Evolutionary conservation across 2,888 invertebrate species (phyloP).

Genomic region (Melolontha melolontha): DNA sequence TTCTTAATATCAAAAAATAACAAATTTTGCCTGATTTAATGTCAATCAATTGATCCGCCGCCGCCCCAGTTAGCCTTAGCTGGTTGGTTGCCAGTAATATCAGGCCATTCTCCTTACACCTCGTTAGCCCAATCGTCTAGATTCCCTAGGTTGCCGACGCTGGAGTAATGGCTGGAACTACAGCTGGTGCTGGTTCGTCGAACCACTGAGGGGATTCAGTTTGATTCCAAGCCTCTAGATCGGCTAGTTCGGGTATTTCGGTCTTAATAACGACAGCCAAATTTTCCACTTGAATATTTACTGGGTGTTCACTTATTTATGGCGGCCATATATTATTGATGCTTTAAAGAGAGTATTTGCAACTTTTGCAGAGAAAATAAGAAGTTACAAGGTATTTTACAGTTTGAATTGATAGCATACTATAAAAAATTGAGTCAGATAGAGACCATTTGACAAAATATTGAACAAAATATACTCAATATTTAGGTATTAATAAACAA

Average conservation of each 20-base stretch:
- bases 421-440: too few relatives aligned
- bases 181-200: constrained; percentile 58
- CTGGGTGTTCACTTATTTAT: too few relatives aligned
- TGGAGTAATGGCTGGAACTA: constrained; percentile 59
- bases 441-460: too few relatives aligned
- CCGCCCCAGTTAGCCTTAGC: constrained; percentile 43
- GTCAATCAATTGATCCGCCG: constrained; percentile 37
- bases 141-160: constrained; percentile 58
- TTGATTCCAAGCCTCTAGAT: constrained; percentile 70
- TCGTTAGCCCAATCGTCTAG: constrained; percentile 65
- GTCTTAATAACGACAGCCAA: constrained; percentile 62
- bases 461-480: too few relatives aligned
- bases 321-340: too few relatives aligned
- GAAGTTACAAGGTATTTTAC: too few relatives aligned
- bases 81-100: constrained; percentile 56
- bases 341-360: too few relatives aligned
- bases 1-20: constrained; percentile 4
- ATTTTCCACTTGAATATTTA: too few relatives aligned
- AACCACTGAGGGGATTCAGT: constrained; percentile 69
- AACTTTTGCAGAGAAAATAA: too few relatives aligned
- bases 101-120: constrained; percentile 72
- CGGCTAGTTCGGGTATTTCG: constrained; percentile 63
- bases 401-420: too few relatives aligned
- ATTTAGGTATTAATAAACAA: too few relatives aligned
- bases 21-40: constrained; percentile 4